Conservation (phyloP, 2,888 invertebrate species). For the Thysanoteuthis rhombus region DNA sequence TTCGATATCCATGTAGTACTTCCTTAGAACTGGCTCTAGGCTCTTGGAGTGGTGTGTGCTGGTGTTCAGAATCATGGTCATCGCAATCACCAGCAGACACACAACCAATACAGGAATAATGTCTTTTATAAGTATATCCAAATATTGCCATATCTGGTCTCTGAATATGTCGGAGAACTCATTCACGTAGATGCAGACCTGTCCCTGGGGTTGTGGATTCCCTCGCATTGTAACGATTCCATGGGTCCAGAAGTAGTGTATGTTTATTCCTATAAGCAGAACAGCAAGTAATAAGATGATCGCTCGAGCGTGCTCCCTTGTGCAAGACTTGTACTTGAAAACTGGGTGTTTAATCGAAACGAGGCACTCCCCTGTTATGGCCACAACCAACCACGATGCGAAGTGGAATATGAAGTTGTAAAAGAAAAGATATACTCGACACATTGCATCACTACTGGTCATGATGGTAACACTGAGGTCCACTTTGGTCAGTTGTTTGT, state of each 20-base stretch:
- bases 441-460: conserved; percentile 57
- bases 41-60: conserved; percentile 34
- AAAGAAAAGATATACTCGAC: conserved; percentile 62
- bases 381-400: conserved; percentile 61
- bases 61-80: conserved; percentile 31
- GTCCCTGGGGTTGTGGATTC: conserved; percentile 30
- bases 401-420: conserved; percentile 56
- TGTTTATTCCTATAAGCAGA: conserved; percentile 61
- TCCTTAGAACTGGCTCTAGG: conserved; percentile 44
- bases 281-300: conserved; percentile 61
- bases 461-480: conserved; percentile 50
- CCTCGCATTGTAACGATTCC: conserved; percentile 52
- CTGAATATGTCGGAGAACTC: conserved; percentile 54
- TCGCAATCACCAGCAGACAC: conserved; percentile 33
- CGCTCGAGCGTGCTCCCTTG: conserved; percentile 57
- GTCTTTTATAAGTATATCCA: conserved; percentile 55
- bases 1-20: conserved; percentile 56
- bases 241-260: conserved; percentile 66
- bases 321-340: conserved; percentile 58
- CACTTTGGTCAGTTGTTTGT: conserved; percentile 41
- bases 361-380: conserved; percentile 56
- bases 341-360: conserved; percentile 55
- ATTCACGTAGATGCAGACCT: conserved; percentile 50
- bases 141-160: conserved; percentile 56
- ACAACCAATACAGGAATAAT: conserved; percentile 55